Base-by-base conservation (phyloP, 2,797 vertebrate genomes). In the Sebastes diaconus region DNA sequence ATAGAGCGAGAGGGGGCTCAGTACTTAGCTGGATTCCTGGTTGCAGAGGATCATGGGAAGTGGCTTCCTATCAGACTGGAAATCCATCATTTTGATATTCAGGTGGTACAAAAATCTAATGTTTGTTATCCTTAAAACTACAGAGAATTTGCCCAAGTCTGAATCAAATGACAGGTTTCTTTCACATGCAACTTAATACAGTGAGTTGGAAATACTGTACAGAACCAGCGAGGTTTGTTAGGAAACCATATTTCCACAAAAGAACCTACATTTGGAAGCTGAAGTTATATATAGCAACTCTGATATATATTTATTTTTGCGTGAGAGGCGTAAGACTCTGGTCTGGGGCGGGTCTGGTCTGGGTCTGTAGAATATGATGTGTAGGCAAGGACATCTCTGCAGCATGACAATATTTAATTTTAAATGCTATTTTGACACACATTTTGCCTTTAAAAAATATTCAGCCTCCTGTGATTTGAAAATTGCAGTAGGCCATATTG, bases 11-110 rank as follows among this genome's bases (percentile, higher is more conserved):
- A 63, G 32, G 10, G 12, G 14, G 13, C 30, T 6, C 11, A n/a
- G 36, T 34, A 20, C 34, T 57, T 24, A 60, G n/a, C 59, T 66
- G 59, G 64, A 81, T 27, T 30, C 29, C 12, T 11, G 20, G 24
- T 42, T 54, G n/a, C 68, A 71, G 30, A 61, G 64, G 18, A 78
- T 79, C 46, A 10, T 67, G 59, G 46, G 60, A 81, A 66, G 71
- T 32, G 13, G 42, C 8, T 79, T 75, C 13, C 3, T 30, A 34
- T 58, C 8, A 55, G 18, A 74, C 46, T 3, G 3, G 8, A 80
- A 4, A 60, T 12, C 8, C 3, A 34, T 30, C 32, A 54, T 52
- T 16, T 24, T 11, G 9, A 55, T 71, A 30, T 66, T 11, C 3
- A 52, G n/a, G 3, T 30, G 27, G 22, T 52, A 18, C 42, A 67